These are phyloP conservation scores for Brevimyrus niger DNA, from an alignment of 2,113 vertebrate species.

Conservation along the genomic window DNA sequence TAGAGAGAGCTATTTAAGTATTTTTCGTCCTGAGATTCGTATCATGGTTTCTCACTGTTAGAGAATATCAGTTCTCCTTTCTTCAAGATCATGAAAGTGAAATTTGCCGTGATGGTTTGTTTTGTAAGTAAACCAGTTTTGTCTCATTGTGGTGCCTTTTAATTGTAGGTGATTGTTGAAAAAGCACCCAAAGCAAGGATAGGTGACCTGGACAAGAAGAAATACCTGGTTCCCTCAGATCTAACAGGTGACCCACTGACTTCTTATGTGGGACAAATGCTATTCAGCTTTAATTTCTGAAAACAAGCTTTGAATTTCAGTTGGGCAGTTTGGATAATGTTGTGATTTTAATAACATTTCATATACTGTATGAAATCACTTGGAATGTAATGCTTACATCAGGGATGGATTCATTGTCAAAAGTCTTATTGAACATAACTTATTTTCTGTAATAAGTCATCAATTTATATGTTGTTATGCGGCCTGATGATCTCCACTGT, in stretches of 20 bases:
- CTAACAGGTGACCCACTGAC: slow-evolving; percentile 66
- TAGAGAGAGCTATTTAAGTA: not conserved
- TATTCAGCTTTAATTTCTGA: not conserved
- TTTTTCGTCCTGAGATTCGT: not conserved
- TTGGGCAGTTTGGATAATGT: not conserved
- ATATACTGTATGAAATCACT: not conserved
- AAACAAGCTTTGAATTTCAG: not conserved
- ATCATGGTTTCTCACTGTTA: not conserved
- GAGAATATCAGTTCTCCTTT: not conserved
- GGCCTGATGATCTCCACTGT: not conserved
- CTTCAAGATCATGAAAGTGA: not conserved
- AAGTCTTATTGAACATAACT: not conserved
- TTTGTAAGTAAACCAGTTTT: not conserved
- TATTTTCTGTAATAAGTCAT: not conserved
- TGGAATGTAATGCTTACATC: not conserved
- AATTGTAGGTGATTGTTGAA: slow-evolving; percentile 79
- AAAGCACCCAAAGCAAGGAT: slow-evolving; percentile 90
- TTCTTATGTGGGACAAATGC: not conserved
- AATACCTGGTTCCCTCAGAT: slow-evolving; percentile 87
- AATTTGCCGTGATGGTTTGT: not conserved
- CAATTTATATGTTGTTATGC: not conserved
- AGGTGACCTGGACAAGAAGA: slow-evolving; percentile 92
- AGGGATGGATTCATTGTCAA: not conserved
- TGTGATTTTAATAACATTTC: not conserved
- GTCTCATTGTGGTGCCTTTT: slow-evolving; percentile 8